Base-by-base conservation (phyloP, 2,113 vertebrate genomes). In the Alligator sinensis region DNA sequence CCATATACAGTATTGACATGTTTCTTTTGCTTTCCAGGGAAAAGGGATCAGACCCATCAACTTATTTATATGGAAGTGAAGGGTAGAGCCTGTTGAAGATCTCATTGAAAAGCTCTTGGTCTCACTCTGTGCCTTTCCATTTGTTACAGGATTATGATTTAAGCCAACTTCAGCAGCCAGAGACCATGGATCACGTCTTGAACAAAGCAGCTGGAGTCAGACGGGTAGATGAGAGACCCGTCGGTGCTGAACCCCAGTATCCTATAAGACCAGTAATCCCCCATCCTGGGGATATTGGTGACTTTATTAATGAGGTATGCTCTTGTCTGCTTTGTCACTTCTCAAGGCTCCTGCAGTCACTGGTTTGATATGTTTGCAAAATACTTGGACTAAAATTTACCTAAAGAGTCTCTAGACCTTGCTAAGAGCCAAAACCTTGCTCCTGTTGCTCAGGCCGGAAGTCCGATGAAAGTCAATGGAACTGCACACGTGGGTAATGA, bases 81-180 rank as follows among this genome's bases (percentile, higher is more conserved):
- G 25, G 30, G 58, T 30, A 17, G 60, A 70, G 70, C 55, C 25
- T 75, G 85, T 24, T 59, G 86, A 74, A 68, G 77, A 86, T 77
- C 19, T 88, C 92, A 86, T 82, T 0, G 6, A 77, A 88, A 95
- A 95, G 82, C 76, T 63, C 28, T 79, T 68, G 77, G 58, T 89
- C 82, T 95, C 87, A 75, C 78, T 3, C 68, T 55, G 59, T 91
- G 59, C 80, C 75, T 85, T 58, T 68, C 92, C 87, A 15, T 97
- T 94, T 96, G 76, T 97, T 97, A 92, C 96, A 99, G 99, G 99
- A 99, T 98, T 99, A 99, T 0, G 99, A 99, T 97, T 98, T 99
- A 96, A 99, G 99, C 97, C 99, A 99, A 96, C 98, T 99, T 77
- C 99, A 99, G 97, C 99, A 99, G 97, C 99, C 99, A 0, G 99